Conservation (phyloP, 2,888 invertebrate genomes). For the Phoronis australis region DNA sequence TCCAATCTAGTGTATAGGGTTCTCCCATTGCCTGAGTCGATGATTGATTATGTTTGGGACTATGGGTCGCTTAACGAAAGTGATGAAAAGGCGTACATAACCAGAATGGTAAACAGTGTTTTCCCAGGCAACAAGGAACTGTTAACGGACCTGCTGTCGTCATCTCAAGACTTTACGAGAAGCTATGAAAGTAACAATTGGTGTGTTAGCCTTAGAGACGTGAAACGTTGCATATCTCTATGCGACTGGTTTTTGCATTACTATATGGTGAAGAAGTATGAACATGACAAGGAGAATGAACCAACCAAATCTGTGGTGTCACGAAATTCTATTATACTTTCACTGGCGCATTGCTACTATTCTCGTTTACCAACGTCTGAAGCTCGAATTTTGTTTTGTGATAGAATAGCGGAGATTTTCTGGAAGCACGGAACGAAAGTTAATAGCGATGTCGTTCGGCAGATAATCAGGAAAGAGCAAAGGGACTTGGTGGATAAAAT, state of each 20-base stretch:
- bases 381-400: not conserved
- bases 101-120: constrained; percentile 7
- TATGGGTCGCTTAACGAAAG: constrained; percentile 7
- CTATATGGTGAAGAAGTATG: not conserved
- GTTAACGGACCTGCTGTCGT: constrained; percentile 3
- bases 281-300: not conserved
- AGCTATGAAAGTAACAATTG: not conserved
- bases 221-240: constrained; percentile 1
- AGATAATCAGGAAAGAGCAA: constrained; percentile 19
- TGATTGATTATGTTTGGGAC: constrained; percentile 13
- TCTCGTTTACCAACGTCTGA: not conserved
- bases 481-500: constrained; percentile 23
- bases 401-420: not conserved
- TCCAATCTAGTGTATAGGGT: constrained; percentile 10
- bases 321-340: not conserved
- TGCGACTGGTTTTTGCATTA: constrained; percentile 1
- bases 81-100: constrained; percentile 11
- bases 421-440: not conserved
- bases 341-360: constrained; percentile 7
- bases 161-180: constrained; percentile 3
- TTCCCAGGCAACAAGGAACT: not conserved
- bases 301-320: not conserved
- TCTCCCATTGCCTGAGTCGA: constrained; percentile 10
- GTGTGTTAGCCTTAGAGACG: constrained; percentile 7
- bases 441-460: constrained; percentile 8